Evolutionary conservation across 1,140 invertebrate genomes (phyloP), one percentile per base, ranked within the genome.

Genomic region (Bicyclus anynana): DNA sequence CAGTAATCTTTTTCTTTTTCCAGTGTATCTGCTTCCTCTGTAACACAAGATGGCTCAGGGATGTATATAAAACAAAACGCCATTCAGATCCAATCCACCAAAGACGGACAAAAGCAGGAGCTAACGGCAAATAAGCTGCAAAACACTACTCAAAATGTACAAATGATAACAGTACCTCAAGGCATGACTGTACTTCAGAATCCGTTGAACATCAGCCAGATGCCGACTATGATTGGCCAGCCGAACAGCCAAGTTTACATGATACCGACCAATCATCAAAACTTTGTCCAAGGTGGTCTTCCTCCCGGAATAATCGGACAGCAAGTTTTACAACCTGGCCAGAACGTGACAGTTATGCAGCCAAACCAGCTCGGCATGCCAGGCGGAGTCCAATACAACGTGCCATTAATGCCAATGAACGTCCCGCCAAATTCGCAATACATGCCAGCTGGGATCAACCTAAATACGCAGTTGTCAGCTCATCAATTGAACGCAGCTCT

Each of bases 181-280:
- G 84, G 84, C 12, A 87, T 87, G 84, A 87, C 84, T 4, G 81
- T 87, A 0, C 54, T 87, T 12, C 84, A 86, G 51, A 87, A 86
- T 51, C 84, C 81, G 0, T 54, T 87, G 5, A 86, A 84, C 48
- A 78, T 87, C 18, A 73, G 77, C 37, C 84, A 87, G 53, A 80
- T 87, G 77, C 80, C 82, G 0, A 80, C 79, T 0, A 62, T 87
- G 14, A 69, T 87, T 9, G 81, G 83, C 0, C 84, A 86, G 44
- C 82, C 72, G 0, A 87, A 87, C 38, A 86, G 80, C 55, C 84
- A 87, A 64, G 84, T 87, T 1, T 87, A 87, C 55, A 87, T 87
- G 84, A 87, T 87, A 59, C 84, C 84, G 2, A 65, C 84, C 0
- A 87, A 87, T 44, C 80, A 82, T 44, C 74, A 74, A 0, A 85